Conservation (phyloP, 2,113 vertebrate genomes). For the Pycnonotus jocosus region DNA sequence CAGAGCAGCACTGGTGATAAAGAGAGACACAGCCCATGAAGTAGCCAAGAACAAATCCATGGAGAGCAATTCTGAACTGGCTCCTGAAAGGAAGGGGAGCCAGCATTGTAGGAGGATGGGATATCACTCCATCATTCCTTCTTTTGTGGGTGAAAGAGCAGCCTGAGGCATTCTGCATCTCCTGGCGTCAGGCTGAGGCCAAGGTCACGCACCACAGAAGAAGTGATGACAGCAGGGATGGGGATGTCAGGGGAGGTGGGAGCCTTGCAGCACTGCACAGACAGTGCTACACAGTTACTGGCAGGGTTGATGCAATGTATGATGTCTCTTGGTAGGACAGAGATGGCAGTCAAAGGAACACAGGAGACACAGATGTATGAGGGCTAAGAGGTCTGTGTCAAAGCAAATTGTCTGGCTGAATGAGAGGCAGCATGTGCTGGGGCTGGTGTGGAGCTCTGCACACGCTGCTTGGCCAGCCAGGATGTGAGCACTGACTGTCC, state of each 20-base stretch:
- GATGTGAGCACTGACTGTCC: not conserved
- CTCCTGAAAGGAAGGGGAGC: not conserved
- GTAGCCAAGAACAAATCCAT: constrained; percentile 11
- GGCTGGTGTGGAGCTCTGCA: not conserved
- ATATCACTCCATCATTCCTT: not conserved
- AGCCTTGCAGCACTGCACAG: not conserved
- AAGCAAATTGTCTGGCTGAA: not conserved
- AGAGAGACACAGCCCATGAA: not conserved
- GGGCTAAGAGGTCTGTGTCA: not conserved
- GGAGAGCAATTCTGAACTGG: constrained; percentile 3
- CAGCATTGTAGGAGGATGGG: not conserved
- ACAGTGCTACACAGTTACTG: not conserved
- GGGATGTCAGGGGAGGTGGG: not conserved
- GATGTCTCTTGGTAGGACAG: not conserved
- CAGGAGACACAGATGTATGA: not conserved
- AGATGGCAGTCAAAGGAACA: not conserved
- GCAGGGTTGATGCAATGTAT: not conserved
- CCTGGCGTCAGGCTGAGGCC: not conserved
- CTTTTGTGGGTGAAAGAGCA: constrained; percentile 1
- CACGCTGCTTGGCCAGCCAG: not conserved
- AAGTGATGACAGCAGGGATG: not conserved
- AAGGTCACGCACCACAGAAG: not conserved
- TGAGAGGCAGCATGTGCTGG: not conserved
- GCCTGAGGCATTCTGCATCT: not conserved
- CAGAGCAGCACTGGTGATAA: not conserved